Evolutionary conservation across 2,113 vertebrate genomes (phyloP), one percentile per base, ranked within the genome.

Genomic region (Nestor notabilis): DNA sequence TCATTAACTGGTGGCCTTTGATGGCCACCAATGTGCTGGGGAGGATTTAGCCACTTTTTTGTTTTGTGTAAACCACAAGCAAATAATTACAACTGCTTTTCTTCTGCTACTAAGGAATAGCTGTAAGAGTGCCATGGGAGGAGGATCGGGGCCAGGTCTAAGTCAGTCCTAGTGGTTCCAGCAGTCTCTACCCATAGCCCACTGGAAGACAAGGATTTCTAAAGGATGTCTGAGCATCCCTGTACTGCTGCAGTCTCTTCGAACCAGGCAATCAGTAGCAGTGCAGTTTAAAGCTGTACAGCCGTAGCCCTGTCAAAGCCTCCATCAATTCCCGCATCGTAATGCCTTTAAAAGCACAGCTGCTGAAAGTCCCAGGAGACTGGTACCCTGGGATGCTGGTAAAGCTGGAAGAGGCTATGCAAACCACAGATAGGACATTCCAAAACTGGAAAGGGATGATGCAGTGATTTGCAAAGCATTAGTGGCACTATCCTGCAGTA

Each of bases 401-500:
- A 15, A 53, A 63, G 76, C 1, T 87, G 81, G 61, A 65, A 81
- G 71, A 81, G 84, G 65, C n/a, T 84, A 37, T 47, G 29, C 55
- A 53, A 88, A 78, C 55, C 63, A 60, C 43, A 78, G 76, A 66
- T 10, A 52, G 64, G 49, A 44, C 74, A 84, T 90, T 91, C 53
- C 71, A 86, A 93, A 94, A 87, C 58, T 69, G 63, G 71, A 90
- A 83, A 75, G n/a, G 76, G 69, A 74, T 65, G 78, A 33, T 44
- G 71, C 61, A 86, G 58, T 61, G 70, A 77, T 94, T 96, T 94
- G 28, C 53, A 83, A 77, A 85, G 81, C 91, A 80, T 91, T 94
- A 91, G 58, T 61, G 91, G 60, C 44, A 11, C 17, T 91, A 7
- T 49, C 56, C 77, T 87, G 74, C 56, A 58, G 49, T 21, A 53